These are phyloP conservation scores for Drosophila fulvimacula DNA, from an alignment of 2,888 invertebrate genomes.

Conservation along the genomic window DNA sequence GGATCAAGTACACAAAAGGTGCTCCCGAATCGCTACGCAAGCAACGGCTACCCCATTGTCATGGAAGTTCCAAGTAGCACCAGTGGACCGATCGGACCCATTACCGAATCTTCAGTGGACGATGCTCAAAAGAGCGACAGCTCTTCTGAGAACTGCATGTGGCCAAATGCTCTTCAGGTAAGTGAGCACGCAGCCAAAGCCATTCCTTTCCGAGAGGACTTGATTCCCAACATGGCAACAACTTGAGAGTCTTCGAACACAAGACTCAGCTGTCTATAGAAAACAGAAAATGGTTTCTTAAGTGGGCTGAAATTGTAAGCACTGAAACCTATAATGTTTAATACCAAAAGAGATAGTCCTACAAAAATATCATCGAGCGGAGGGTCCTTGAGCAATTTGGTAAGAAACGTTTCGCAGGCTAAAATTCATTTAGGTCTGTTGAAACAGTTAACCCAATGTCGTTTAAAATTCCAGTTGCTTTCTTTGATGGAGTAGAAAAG, in stretches of 20 bases:
- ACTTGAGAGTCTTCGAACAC: neutral
- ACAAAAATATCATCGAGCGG: conserved; percentile 8
- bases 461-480: conserved; percentile 32
- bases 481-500: neutral
- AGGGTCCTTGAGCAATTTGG: conserved; percentile 18
- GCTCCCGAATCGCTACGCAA: conserved; percentile 79
- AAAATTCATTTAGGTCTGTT: conserved; percentile 11
- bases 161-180: conserved; percentile 93
- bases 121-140: conserved; percentile 58
- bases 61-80: conserved; percentile 49
- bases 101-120: conserved; percentile 38
- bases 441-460: conserved; percentile 31
- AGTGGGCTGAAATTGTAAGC: conserved; percentile 1
- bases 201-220: neutral
- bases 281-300: neutral
- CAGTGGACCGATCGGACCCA: conserved; percentile 40
- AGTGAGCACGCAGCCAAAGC: conserved; percentile 85
- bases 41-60: conserved; percentile 62
- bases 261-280: neutral
- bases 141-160: conserved; percentile 87
- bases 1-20: conserved; percentile 79
- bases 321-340: neutral
- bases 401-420: neutral
- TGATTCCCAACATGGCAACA: neutral
- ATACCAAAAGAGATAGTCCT: neutral